These are phyloP conservation scores for Drosophila ironensis DNA, from an alignment of 1,140 invertebrate species.

Conservation along the genomic window DNA sequence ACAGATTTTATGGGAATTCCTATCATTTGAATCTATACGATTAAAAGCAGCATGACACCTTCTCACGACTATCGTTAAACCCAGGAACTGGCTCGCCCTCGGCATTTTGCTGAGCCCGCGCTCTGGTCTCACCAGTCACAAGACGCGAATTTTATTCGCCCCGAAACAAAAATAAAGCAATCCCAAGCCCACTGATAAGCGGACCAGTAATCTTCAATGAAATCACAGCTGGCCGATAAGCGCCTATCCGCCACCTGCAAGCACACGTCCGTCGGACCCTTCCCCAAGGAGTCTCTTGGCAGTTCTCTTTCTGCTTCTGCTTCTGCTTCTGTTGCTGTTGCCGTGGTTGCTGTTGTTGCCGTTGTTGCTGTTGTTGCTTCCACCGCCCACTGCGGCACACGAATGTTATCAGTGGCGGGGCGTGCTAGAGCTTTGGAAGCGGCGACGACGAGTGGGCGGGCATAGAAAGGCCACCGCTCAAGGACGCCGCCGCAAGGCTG, in stretches of 20 bases:
- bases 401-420: constrained; percentile 66
- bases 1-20: no score
- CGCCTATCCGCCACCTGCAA: constrained; percentile 17
- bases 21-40: no score
- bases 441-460: constrained; percentile 41
- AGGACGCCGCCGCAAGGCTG: constrained; percentile 50
- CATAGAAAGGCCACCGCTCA: constrained; percentile 49
- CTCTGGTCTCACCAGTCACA: constrained; percentile 24
- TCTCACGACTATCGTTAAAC: not conserved
- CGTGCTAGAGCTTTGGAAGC: constrained; percentile 67
- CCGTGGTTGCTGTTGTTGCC: no score
- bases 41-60: no score
- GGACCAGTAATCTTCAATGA: constrained; percentile 45
- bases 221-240: constrained; percentile 21
- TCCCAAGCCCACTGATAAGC: constrained; percentile 33
- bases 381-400: constrained; percentile 29
- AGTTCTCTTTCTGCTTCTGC: constrained; percentile 34
- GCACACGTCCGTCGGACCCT: constrained; percentile 5
- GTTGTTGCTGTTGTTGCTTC: constrained; percentile 4
- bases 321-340: no score
- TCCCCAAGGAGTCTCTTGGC: not conserved
- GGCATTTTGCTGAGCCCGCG: not conserved
- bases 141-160: constrained; percentile 40
- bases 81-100: not conserved
- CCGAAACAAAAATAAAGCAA: constrained; percentile 25